phyloP scores from a whole-genome alignment of 2,113 vertebrate species.

The Cyprinus carpio region DNA sequence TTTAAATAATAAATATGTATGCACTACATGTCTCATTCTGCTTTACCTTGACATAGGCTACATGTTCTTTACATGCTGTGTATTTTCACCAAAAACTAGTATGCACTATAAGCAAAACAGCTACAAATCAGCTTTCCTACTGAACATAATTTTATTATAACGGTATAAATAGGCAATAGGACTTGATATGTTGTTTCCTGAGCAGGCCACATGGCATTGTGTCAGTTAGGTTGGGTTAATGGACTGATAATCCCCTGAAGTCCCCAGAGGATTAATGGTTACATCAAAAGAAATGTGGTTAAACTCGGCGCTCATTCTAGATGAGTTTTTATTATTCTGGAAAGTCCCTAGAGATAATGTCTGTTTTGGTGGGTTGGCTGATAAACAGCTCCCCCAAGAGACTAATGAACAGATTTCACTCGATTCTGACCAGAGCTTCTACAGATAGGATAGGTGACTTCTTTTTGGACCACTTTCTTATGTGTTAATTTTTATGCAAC shows the following conservation, averaged over 20 bases:
- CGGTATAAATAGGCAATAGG: background rate
- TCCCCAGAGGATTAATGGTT: background rate
- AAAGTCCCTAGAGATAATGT: background rate
- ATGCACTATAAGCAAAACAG: background rate
- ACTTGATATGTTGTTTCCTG: background rate
- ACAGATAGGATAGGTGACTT: background rate
- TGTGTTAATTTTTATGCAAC: background rate
- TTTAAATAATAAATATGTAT: background rate
- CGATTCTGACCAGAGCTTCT: too few relatives aligned
- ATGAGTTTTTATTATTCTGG: background rate
- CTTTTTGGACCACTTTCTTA: background rate
- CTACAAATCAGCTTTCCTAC: background rate
- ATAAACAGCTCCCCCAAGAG: slow-evolving; percentile 13
- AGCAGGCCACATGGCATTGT: background rate
- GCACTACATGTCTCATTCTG: background rate
- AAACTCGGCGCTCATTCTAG: background rate
- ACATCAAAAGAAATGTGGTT: slow-evolving; percentile 13
- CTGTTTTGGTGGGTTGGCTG: background rate
- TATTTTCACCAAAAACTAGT: too few relatives aligned
- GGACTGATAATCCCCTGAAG: slow-evolving; percentile 12
- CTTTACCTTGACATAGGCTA: background rate
- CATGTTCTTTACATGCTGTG: too few relatives aligned
- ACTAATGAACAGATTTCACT: background rate
- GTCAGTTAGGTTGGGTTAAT: background rate
- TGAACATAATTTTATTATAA: background rate